Evolutionary conservation across 2,888 invertebrate species (phyloP).

Genomic region (Drosophila robusta): DNA sequence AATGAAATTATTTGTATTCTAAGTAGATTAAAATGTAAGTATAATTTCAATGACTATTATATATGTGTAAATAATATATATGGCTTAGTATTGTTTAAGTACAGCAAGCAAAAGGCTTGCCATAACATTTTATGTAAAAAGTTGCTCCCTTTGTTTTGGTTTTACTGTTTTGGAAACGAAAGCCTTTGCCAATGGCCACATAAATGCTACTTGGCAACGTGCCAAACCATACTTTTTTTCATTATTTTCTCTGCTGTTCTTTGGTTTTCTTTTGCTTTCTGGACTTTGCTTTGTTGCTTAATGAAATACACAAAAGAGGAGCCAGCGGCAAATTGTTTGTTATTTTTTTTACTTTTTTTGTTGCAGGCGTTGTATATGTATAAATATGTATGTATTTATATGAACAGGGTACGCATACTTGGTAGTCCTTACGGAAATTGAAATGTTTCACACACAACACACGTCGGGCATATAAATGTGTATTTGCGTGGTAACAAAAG

Average conservation of each 20-base stretch:
- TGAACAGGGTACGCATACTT: slow-evolving; percentile 49
- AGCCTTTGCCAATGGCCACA: slow-evolving; percentile 24
- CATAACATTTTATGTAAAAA: neutral
- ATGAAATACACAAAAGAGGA: slow-evolving; percentile 59
- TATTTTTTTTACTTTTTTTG: slow-evolving; percentile 34
- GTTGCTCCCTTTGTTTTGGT: slow-evolving; percentile 6
- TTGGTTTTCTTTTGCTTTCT: slow-evolving; percentile 25
- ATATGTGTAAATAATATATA: neutral
- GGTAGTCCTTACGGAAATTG: slow-evolving; percentile 66
- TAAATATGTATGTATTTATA: slow-evolving; percentile 5
- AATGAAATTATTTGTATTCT: too few relatives aligned
- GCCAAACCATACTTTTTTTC: slow-evolving; percentile 30
- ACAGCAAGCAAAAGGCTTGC: neutral
- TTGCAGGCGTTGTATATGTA: slow-evolving; percentile 21
- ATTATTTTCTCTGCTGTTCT: slow-evolving; percentile 1
- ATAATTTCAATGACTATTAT: neutral
- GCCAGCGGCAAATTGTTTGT: slow-evolving; percentile 64
- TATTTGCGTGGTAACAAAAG: slow-evolving; percentile 69
- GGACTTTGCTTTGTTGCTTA: slow-evolving; percentile 46
- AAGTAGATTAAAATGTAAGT: neutral
- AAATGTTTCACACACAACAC: slow-evolving; percentile 54
- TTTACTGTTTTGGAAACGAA: slow-evolving; percentile 10
- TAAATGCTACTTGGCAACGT: slow-evolving; percentile 49
- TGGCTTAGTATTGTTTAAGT: neutral
- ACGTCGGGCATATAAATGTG: slow-evolving; percentile 60